Percentiles rank a stretch among this genome's conserved stretches.
Evolutionary conservation across 92 coral and sea anemone genomes (phyloP).

Genomic region (Bergia sp.): DNA sequence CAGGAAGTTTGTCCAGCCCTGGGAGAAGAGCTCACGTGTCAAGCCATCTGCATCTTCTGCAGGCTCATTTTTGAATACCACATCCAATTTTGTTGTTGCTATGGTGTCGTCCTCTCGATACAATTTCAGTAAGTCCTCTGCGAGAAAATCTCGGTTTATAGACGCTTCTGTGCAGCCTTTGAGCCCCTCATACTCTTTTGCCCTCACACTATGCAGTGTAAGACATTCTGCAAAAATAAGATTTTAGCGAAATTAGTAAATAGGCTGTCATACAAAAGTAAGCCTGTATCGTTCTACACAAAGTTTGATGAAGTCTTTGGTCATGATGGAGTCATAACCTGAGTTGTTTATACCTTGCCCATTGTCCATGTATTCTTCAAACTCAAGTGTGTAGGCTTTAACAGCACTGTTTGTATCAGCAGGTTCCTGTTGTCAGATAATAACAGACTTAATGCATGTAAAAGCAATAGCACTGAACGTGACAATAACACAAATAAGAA

Average conservation of each 20-base stretch:
- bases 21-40: slow-evolving; percentile 34
- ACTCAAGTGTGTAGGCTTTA: slow-evolving; percentile 31
- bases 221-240: slow-evolving; percentile 29
- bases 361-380: slow-evolving; percentile 49
- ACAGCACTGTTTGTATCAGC: not conserved
- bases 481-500: not conserved
- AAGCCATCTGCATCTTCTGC: slow-evolving; percentile 57
- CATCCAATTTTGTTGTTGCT: slow-evolving; percentile 36
- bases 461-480: not conserved
- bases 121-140: slow-evolving; percentile 29
- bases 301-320: not conserved
- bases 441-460: not conserved
- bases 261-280: not conserved
- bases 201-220: slow-evolving; percentile 30
- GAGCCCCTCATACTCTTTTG: slow-evolving; percentile 38
- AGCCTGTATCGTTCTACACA: not conserved
- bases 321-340: too few relatives aligned
- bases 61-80: slow-evolving; percentile 39
- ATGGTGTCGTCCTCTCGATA: slow-evolving; percentile 15
- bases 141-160: slow-evolving; percentile 37
- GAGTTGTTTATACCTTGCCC: slow-evolving; percentile 39
- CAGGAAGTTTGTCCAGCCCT: slow-evolving; percentile 49
- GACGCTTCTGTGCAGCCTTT: slow-evolving; percentile 14
- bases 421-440: slow-evolving; percentile 36
- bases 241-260: slow-evolving; percentile 5